A percentile compares a stretch with the other conserved stretches of the same genome.
Conservation (phyloP, 2,888 invertebrate species). For the Cepaea hortensis region DNA sequence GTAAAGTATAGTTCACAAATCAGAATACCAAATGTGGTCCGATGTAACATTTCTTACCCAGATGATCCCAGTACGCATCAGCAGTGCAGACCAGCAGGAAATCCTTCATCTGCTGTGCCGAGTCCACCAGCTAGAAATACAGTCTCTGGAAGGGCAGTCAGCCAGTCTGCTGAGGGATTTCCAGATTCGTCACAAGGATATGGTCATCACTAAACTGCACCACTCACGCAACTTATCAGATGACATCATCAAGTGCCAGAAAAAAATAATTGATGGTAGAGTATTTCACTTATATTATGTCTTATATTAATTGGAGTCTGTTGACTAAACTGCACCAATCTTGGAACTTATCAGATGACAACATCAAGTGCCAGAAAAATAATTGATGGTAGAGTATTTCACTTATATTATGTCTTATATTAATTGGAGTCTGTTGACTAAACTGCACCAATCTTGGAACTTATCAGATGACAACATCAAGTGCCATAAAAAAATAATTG, state of each 20-base stretch:
- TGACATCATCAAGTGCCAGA: conserved; percentile 92
- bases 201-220: conserved; percentile 88
- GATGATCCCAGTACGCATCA: conserved; percentile 90
- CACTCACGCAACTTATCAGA: conserved; percentile 91
- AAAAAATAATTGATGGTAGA: conserved; percentile 88
- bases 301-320: not conserved
- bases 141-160: conserved; percentile 89
- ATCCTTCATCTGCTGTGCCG: conserved; percentile 90
- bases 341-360: too few relatives aligned
- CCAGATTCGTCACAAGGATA: conserved; percentile 88
- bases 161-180: conserved; percentile 90
- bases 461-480: conserved; percentile 80
- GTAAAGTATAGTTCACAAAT: too few relatives aligned
- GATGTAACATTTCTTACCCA: conserved; percentile 70
- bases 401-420: not conserved
- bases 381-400: conserved; percentile 83
- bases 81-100: conserved; percentile 92
- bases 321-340: too few relatives aligned
- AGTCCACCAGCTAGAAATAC: conserved; percentile 94
- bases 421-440: not conserved
- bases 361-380: conserved; percentile 91
- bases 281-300: not conserved
- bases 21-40: too few relatives aligned
- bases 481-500: conserved; percentile 89
- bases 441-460: too few relatives aligned